Evolutionary conservation across 1,140 invertebrate species (phyloP), one percentile per base, ranked within the genome.

Genomic region (Aplysia californica): DNA sequence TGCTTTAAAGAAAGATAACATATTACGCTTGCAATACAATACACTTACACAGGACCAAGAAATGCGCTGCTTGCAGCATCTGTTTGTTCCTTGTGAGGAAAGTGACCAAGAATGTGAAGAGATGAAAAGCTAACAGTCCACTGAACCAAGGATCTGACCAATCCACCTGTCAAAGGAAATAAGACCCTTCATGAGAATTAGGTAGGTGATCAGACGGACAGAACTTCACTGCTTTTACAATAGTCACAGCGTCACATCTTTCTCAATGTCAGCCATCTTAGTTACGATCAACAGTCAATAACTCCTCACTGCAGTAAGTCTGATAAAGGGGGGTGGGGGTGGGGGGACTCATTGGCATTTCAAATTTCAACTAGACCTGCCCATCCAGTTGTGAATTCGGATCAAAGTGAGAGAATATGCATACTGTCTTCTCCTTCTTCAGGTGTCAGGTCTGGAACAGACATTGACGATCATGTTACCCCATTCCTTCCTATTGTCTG

Each of bases 91-190:
- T 76, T 1, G 76, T 79, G 26, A 72, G 21, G 23, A 78, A 68
- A 6, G 82, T 80, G 35, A 77, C 38, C 1, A 77, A 23, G 18
- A 75, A 31, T 69, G 79, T 82, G 15, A 76, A 26, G 1, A 80
- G 4, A 70, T 84, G 82, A 61, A 84, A 84, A 1, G 41, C 64
- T 1, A 75, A 64, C 59, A 84, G 50, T n/a, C n/a, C 73, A 61
- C 33, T 35, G 39, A 84, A 81, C 82, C 82, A 84, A 55, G 77
- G 77, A 29, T 84, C 82, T 21, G 73, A 74, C 80, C 80, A 84
- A 44, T 84, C 82, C 66, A 84, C 81, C 82, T 83, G 41, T 4
- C 66, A 36, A 36, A 69, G n/a, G 68, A 21, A 55, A 75, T 20
- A 41, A 29, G 58, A 10, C 26, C 6, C 10, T 61, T 18, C 29